These are phyloP conservation scores for Drosophila hydei DNA, from an alignment of 1,140 invertebrate species.

Conservation along the genomic window DNA sequence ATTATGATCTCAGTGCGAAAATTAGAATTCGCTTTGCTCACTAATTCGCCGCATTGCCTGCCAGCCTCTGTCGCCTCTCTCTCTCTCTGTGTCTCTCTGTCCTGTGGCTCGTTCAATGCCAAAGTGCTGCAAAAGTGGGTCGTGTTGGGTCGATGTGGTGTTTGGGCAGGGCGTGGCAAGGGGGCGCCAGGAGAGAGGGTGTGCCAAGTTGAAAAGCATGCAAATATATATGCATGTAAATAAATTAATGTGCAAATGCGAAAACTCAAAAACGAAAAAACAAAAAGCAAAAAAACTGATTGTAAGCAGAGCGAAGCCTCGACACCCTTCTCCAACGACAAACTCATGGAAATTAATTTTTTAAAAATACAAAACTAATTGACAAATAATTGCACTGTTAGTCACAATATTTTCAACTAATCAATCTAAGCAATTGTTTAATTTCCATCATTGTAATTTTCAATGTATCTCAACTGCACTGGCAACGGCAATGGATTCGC, in stretches of 20 bases:
- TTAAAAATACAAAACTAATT: background rate
- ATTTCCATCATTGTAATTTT: no score
- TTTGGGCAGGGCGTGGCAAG: background rate
- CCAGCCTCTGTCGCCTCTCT: conserved; percentile 15
- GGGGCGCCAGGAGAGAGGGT: conserved; percentile 46
- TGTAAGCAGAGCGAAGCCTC: conserved; percentile 3
- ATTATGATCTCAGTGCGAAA: conserved; percentile 80
- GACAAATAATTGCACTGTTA: no score
- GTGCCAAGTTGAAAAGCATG: conserved; percentile 75
- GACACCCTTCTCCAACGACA: conserved; percentile 19
- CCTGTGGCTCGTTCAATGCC: conserved; percentile 59
- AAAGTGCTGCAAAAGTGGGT: conserved; percentile 63
- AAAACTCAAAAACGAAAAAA: conserved; percentile 60
- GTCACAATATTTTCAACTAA: no score
- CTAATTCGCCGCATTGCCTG: conserved; percentile 51
- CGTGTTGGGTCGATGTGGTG: conserved; percentile 51
- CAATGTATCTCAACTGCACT: no score
- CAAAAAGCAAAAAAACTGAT: conserved; percentile 16
- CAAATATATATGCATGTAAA: conserved; percentile 81
- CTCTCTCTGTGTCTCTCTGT: conserved; percentile 18
- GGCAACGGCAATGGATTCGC: background rate
- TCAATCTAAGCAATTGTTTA: no score
- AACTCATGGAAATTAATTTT: no score
- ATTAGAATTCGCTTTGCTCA: conserved; percentile 48
- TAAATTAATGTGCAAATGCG: conserved; percentile 77